phyloP scores from a whole-genome alignment of 2,113 vertebrate species.

The Plestiodon gilberti region DNA sequence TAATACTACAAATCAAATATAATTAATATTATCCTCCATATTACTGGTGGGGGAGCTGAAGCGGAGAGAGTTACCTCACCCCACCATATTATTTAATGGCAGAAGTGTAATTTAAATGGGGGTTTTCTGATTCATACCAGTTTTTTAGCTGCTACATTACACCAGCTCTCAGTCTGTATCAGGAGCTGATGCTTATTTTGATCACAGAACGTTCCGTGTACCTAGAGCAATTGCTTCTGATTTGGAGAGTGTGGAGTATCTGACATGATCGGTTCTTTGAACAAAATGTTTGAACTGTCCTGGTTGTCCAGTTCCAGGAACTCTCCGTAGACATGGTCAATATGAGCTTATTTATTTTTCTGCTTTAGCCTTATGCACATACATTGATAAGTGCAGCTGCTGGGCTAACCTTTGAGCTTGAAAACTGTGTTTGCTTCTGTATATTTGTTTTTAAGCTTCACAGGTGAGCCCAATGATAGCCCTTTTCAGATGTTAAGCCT shows the following conservation, averaged over 20 bases:
- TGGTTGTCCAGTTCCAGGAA: slow-evolving; percentile 54
- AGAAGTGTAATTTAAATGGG: neutral
- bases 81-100: too few species aligned
- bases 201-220: neutral
- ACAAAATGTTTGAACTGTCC: slow-evolving; percentile 48
- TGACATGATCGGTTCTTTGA: slow-evolving; percentile 27
- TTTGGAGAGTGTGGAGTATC: rapidly evolving
- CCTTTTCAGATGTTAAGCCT: too few species aligned
- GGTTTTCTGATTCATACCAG: neutral
- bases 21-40: neutral
- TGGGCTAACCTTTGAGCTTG: neutral
- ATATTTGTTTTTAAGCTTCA: neutral
- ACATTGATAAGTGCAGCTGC: neutral
- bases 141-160: neutral
- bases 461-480: neutral
- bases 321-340: slow-evolving; percentile 2
- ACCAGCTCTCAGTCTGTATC: neutral
- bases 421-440: slow-evolving; percentile 3
- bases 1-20: too few species aligned
- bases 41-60: neutral
- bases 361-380: slow-evolving; percentile 18
- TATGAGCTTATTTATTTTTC: slow-evolving; percentile 34
- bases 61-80: neutral
- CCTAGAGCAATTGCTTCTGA: neutral
- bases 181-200: neutral